These are phyloP conservation scores for Trachelus iudaicus DNA, from an alignment of 2,888 invertebrate genomes.

Conservation along the genomic window DNA sequence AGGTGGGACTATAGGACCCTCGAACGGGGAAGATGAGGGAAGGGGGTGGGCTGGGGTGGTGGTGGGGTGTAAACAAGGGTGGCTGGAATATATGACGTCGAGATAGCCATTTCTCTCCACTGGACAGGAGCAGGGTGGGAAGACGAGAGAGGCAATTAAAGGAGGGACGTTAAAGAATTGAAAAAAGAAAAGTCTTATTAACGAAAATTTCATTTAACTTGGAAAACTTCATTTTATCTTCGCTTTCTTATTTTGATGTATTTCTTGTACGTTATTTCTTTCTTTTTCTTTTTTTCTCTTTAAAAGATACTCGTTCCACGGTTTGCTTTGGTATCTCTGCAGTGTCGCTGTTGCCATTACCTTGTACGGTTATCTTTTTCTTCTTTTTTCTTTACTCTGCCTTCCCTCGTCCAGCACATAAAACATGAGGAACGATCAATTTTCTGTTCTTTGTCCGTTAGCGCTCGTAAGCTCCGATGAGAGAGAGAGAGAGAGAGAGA, in stretches of 20 bases:
- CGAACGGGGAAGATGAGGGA: background rate
- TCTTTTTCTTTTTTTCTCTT: background rate
- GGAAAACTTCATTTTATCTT: background rate
- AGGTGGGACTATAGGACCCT: constrained; percentile 58
- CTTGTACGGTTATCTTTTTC: constrained; percentile 6
- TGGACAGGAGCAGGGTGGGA: background rate
- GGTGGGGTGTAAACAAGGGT: background rate
- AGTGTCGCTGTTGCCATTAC: background rate
- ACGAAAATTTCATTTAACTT: background rate
- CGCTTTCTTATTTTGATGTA: background rate
- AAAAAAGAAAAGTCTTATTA: background rate
- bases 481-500: background rate
- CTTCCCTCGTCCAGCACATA: constrained; percentile 40
- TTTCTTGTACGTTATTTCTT: background rate
- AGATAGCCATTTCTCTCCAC: background rate
- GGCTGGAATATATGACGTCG: background rate
- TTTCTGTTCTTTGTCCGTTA: constrained; percentile 60
- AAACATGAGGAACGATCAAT: constrained; percentile 63
- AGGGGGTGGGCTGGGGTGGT: too few species aligned
- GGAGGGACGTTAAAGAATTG: background rate
- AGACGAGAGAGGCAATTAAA: background rate
- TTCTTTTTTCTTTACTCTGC: constrained; percentile 10
- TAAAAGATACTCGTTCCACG: background rate
- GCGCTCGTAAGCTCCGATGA: constrained; percentile 16
- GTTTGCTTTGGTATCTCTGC: background rate